A percentile compares a stretch with the other conserved stretches of the same genome.
phyloP scores from a whole-genome alignment of 2,888 invertebrate species.

The Osedax fenrisi region DNA sequence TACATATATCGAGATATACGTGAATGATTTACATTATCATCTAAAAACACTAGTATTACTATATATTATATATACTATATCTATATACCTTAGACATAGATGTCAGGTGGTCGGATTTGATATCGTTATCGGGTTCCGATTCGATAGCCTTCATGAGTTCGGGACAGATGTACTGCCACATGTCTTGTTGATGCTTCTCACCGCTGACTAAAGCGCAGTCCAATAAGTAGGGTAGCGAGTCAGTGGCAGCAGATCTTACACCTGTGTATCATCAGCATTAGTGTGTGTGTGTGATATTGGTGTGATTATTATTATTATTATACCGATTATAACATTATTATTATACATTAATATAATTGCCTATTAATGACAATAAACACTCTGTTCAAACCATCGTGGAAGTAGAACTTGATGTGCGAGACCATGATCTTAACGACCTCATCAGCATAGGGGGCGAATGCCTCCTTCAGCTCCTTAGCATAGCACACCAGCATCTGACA shows the following conservation, averaged over 20 bases:
- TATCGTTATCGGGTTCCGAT: slow-evolving; percentile 78
- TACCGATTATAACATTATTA: no score
- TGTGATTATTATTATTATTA: no score
- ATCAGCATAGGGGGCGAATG: slow-evolving; percentile 65
- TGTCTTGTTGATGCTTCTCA: slow-evolving; percentile 59
- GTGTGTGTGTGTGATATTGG: neutral
- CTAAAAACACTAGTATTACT: no score
- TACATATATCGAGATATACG: no score
- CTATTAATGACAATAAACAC: no score
- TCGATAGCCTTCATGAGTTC: slow-evolving; percentile 76
- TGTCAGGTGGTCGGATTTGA: slow-evolving; percentile 60
- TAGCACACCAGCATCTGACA: slow-evolving; percentile 93
- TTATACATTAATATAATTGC: no score
- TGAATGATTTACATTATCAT: no score
- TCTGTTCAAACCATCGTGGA: slow-evolving; percentile 47
- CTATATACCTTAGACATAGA: neutral
- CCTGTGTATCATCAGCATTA: no score
- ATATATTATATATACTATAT: no score
- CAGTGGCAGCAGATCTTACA: slow-evolving; percentile 80
- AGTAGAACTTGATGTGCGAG: slow-evolving; percentile 63
- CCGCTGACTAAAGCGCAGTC: slow-evolving; percentile 76
- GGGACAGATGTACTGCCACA: slow-evolving; percentile 80
- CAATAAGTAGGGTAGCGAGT: slow-evolving; percentile 72
- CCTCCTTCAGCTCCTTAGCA: slow-evolving; percentile 79
- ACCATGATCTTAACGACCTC: slow-evolving; percentile 54